Percentiles rank a stretch among this genome's conserved stretches.
These are phyloP conservation scores for Oncorhynchus nerka DNA, from an alignment of 2,113 vertebrate species.

Conservation along the genomic window DNA sequence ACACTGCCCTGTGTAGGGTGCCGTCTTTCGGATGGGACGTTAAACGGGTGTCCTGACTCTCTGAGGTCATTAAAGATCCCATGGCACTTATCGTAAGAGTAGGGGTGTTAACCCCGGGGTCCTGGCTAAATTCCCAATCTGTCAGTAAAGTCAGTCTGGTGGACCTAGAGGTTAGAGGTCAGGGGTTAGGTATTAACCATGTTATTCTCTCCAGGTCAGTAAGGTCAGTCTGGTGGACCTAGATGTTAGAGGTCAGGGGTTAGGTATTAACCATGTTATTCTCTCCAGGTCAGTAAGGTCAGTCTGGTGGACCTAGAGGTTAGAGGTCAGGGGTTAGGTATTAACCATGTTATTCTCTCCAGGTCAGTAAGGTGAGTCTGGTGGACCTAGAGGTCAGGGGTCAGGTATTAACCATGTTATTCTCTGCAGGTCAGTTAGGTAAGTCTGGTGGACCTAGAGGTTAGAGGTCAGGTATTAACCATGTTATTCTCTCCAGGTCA, in stretches of 20 bases:
- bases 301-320: neutral
- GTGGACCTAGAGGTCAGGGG: constrained; percentile 50
- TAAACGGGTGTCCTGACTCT: too few relatives aligned
- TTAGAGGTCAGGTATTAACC: neutral
- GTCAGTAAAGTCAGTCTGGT: neutral
- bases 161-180: neutral
- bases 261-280: neutral
- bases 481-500: constrained; percentile 5
- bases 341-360: constrained; percentile 10
- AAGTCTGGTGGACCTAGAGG: constrained; percentile 86
- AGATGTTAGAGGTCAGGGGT: too few relatives aligned
- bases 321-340: too few relatives aligned
- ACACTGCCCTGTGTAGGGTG: too few relatives aligned
- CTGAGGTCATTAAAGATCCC: too few relatives aligned
- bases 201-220: constrained; percentile 4
- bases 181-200: neutral
- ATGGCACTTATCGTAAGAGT: too few relatives aligned
- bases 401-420: neutral
- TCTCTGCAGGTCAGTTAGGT: constrained; percentile 85
- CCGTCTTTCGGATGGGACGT: too few relatives aligned
- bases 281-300: constrained; percentile 67
- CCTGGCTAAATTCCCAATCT: too few relatives aligned
- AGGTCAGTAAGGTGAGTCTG: constrained; percentile 84
- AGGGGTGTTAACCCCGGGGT: too few relatives aligned
- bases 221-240: constrained; percentile 50